phyloP scores from a whole-genome alignment of 2,888 invertebrate genomes.

The Dicyrtoma fusca region DNA sequence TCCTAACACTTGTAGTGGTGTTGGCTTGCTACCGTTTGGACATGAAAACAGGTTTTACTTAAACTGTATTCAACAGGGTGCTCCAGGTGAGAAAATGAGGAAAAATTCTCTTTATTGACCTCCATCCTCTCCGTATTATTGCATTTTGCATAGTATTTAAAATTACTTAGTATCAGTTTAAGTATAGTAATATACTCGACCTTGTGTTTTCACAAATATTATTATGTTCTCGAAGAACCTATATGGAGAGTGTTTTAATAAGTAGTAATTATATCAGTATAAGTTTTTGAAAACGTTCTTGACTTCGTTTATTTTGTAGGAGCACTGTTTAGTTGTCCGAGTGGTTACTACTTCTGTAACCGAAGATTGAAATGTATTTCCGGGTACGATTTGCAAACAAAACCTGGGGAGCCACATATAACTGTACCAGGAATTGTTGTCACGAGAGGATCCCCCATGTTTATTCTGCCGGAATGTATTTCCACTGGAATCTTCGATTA shows the following conservation, averaged over 20 bases:
- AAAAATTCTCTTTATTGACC: too few species aligned
- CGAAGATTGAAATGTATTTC: constrained; percentile 32
- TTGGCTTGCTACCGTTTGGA: constrained; percentile 39
- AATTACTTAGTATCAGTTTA: too few species aligned
- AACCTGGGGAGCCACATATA: neutral
- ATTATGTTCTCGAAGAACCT: too few species aligned
- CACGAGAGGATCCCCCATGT: constrained; percentile 47
- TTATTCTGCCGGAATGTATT: constrained; percentile 42
- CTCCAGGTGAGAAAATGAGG: constrained; percentile 21
- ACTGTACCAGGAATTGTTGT: constrained; percentile 32
- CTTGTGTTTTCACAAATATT: too few species aligned
- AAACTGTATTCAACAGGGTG: constrained; percentile 21
- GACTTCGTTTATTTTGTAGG: too few species aligned
- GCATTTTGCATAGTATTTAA: too few species aligned
- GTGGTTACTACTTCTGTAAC: constrained; percentile 46
- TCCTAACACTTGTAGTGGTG: constrained; percentile 14
- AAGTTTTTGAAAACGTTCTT: too few species aligned
- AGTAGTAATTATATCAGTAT: too few species aligned
- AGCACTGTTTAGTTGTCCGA: constrained; percentile 41
- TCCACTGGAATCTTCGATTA: constrained; percentile 42
- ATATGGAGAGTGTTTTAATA: too few species aligned
- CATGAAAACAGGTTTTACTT: constrained; percentile 46
- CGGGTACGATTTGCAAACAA: constrained; percentile 28
- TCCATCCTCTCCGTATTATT: too few species aligned
- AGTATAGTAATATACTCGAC: too few species aligned